Conservation (phyloP, 2,888 invertebrate species). For the Andrena minutula region DNA sequence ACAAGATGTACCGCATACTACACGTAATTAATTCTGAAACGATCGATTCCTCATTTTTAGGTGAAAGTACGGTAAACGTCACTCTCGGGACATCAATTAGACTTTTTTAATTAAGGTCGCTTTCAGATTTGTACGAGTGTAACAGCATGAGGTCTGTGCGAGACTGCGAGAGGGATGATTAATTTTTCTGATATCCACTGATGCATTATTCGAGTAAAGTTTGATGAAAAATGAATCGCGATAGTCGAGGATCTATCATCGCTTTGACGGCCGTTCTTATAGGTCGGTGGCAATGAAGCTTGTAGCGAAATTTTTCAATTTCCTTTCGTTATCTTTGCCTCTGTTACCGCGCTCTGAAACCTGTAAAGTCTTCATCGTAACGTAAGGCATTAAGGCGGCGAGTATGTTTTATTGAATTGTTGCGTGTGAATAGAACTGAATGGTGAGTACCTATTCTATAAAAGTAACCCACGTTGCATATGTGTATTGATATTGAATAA, state of each 20-base stretch:
- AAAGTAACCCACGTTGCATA: neutral
- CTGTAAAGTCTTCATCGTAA: neutral
- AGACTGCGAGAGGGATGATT: conserved; percentile 23
- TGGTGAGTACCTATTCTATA: neutral
- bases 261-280: conserved; percentile 27
- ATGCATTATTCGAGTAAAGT: conserved; percentile 18
- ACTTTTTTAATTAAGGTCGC: conserved; percentile 2
- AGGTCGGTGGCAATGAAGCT: conserved; percentile 8
- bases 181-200: conserved; percentile 17
- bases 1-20: neutral
- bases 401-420: conserved; percentile 11
- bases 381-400: neutral
- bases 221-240: conserved; percentile 42
- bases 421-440: neutral
- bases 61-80: neutral
- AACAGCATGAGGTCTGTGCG: neutral
- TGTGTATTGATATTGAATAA: neutral
- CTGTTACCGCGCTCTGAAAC: neutral
- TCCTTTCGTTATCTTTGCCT: neutral
- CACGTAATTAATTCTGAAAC: neutral
- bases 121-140: neutral
- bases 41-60: neutral
- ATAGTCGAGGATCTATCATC: conserved; percentile 37
- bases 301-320: conserved; percentile 27
- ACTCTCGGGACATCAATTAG: neutral